A percentile compares a stretch with the other conserved stretches of the same genome.
phyloP scores from a whole-genome alignment of 1,140 invertebrate species.

The Caenorhabditis latens region DNA sequence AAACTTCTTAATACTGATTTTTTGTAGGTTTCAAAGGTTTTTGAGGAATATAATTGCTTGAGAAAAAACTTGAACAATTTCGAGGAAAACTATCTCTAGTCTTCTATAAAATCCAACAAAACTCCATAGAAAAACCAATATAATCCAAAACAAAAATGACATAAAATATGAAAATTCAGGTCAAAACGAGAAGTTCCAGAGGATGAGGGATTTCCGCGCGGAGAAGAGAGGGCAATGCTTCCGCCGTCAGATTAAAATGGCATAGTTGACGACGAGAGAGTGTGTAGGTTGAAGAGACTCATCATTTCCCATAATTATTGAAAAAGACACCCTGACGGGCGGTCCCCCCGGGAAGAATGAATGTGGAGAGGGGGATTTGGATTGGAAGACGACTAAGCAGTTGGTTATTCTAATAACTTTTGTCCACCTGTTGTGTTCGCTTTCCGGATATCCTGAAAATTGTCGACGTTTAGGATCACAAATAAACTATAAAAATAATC shows the following conservation, averaged over 20 bases:
- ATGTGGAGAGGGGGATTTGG: neutral
- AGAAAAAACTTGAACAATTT: too few relatives aligned
- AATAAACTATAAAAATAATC: too few relatives aligned
- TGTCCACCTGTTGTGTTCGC: too few relatives aligned
- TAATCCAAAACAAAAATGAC: neutral
- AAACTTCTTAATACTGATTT: too few relatives aligned
- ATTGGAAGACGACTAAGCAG: too few relatives aligned
- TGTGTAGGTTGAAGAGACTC: neutral
- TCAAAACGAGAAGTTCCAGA: neutral
- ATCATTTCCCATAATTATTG: constrained; percentile 40
- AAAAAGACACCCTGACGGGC: neutral
- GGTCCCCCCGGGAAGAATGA: neutral
- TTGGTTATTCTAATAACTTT: too few relatives aligned
- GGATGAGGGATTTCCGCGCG: constrained; percentile 2
- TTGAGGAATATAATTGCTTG: too few relatives aligned
- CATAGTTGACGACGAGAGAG: neutral
- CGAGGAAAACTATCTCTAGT: too few relatives aligned
- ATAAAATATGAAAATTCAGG: constrained; percentile 6
- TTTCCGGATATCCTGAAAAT: too few relatives aligned
- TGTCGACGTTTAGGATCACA: too few relatives aligned
- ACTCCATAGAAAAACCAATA: neutral
- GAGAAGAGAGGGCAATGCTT: neutral
- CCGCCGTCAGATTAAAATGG: constrained; percentile 15
- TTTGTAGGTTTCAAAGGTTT: too few relatives aligned
- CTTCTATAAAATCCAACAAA: neutral